phyloP scores from a whole-genome alignment of 2,113 vertebrate species.

The Emydura subglobosa region DNA sequence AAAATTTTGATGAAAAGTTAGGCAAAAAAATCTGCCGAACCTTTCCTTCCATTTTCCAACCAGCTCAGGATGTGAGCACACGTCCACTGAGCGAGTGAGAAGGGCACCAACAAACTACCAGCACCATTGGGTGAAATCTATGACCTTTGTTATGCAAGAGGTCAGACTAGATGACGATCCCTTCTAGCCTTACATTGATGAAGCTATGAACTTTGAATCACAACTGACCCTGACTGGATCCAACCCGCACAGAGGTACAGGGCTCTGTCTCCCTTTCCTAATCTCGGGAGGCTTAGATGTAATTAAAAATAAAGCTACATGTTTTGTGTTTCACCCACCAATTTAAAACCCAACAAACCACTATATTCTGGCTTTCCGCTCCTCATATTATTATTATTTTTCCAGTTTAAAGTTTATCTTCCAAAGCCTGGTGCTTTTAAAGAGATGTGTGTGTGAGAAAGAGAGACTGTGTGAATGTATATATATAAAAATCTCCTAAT shows the following conservation, averaged over 20 bases:
- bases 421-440: background rate
- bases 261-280: background rate
- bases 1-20: background rate
- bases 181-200: background rate
- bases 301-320: fast-evolving
- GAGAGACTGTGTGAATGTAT: background rate
- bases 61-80: background rate
- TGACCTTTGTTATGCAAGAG: background rate
- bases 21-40: background rate
- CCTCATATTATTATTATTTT: fast-evolving
- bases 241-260: fast-evolving
- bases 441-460: background rate
- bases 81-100: fast-evolving
- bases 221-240: background rate
- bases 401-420: background rate
- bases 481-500: fast-evolving
- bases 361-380: background rate
- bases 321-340: background rate
- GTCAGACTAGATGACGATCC: fast-evolving
- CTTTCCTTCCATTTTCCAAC: background rate
- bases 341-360: fast-evolving
- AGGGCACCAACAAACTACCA: background rate
- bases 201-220: background rate
- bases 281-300: background rate
- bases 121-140: background rate